phyloP scores from a whole-genome alignment of 2,888 invertebrate genomes.

The Myopa tessellatipennis region DNA sequence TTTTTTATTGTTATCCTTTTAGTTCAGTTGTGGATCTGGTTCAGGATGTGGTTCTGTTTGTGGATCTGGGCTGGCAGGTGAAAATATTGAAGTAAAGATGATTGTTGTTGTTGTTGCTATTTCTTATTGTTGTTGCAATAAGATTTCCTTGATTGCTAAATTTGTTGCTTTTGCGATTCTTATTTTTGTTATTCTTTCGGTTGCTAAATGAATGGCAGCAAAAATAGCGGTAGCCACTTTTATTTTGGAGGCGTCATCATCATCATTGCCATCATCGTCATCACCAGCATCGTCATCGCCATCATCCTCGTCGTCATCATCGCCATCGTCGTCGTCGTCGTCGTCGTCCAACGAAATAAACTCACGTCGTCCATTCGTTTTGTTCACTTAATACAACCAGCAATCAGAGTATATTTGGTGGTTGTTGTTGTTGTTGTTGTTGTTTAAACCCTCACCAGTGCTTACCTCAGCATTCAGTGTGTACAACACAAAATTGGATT shows the following conservation, averaged over 20 bases:
- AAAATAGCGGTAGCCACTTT: neutral
- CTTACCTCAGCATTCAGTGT: neutral
- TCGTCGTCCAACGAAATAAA: slow-evolving; percentile 24
- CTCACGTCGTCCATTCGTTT: slow-evolving; percentile 35
- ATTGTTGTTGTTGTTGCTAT: no score
- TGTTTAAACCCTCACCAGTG: neutral
- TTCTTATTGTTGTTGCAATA: no score
- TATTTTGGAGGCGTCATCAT: neutral
- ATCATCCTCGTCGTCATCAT: no score
- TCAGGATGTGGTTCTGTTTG: no score
- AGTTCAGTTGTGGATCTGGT: no score
- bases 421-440: neutral
- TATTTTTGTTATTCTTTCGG: neutral
- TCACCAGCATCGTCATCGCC: no score
- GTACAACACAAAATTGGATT: slow-evolving; percentile 38
- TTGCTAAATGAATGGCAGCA: neutral
- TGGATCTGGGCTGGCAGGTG: no score
- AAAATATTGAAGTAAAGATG: no score
- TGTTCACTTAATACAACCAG: slow-evolving; percentile 15
- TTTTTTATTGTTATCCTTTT: no score
- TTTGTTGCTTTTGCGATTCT: neutral
- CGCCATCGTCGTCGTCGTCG: no score
- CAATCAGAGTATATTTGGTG: no score
- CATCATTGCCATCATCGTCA: neutral
- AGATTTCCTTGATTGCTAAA: no score